These are phyloP conservation scores for Halcyon chelicuti DNA, from an alignment of 2,797 vertebrate genomes.

Conservation along the genomic window DNA sequence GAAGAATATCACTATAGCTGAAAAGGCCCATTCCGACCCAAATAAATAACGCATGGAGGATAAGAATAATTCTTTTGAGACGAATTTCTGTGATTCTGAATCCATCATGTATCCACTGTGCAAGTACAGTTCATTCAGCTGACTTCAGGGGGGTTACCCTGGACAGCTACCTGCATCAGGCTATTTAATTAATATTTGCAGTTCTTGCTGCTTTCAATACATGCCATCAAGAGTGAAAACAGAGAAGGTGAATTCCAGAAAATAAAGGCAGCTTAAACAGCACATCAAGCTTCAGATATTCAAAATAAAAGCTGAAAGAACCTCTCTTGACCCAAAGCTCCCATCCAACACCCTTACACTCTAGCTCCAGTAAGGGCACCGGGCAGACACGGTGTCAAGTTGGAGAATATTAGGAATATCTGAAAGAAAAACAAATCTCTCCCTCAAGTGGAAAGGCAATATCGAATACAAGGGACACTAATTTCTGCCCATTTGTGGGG, in stretches of 20 bases:
- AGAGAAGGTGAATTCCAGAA: background rate
- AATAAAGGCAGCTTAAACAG: background rate
- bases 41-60: background rate
- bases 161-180: background rate
- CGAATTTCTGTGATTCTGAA: background rate
- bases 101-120: background rate
- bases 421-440: background rate
- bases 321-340: background rate
- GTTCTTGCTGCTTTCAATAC: background rate
- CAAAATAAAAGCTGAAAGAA: background rate
- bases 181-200: background rate
- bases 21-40: background rate
- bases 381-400: background rate
- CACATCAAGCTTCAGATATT: background rate
- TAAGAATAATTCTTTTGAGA: background rate
- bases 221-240: background rate
- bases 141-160: background rate
- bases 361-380: background rate
- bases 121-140: background rate
- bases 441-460: background rate
- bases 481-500: background rate
- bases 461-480: background rate
- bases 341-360: fast-evolving
- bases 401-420: background rate
- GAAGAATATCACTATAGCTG: background rate